Percentiles rank a stretch among this genome's conserved stretches.
Conservation (phyloP, 2,113 vertebrate species). For the Erythrolamprus reginae region DNA sequence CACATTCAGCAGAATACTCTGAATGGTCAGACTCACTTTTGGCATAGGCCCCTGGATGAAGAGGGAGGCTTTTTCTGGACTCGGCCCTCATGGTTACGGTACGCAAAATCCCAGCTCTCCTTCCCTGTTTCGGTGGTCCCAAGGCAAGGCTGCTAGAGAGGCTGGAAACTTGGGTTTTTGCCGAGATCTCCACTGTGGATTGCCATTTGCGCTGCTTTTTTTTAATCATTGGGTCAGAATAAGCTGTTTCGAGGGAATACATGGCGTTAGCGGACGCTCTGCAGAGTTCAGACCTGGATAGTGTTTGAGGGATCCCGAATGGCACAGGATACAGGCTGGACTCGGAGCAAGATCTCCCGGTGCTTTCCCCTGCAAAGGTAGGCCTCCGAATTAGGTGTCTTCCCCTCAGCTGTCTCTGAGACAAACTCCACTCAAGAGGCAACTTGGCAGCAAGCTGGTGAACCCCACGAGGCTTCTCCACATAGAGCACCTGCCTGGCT, state of each 20-base stretch:
- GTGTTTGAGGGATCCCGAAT: slow-evolving; percentile 50
- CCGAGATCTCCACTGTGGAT: slow-evolving; percentile 71
- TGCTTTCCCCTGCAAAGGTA: slow-evolving; percentile 53
- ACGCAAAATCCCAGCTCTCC: slow-evolving; percentile 54
- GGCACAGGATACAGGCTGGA: slow-evolving; percentile 72
- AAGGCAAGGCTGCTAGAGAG: slow-evolving; percentile 47
- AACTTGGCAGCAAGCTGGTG: slow-evolving; percentile 7
- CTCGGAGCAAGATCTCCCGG: slow-evolving; percentile 75
- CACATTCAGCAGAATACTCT: slow-evolving; percentile 76
- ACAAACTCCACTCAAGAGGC: slow-evolving; percentile 50
- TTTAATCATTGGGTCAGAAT: slow-evolving; percentile 41
- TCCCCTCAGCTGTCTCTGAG: slow-evolving; percentile 34
- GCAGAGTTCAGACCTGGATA: slow-evolving; percentile 44
- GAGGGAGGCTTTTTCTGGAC: slow-evolving; percentile 52
- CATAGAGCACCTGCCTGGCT: slow-evolving; percentile 49
- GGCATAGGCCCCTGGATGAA: slow-evolving; percentile 42
- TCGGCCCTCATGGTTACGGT: slow-evolving; percentile 54
- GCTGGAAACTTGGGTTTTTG: slow-evolving; percentile 35
- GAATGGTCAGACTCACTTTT: slow-evolving; percentile 75
- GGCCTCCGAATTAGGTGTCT: slow-evolving; percentile 46
- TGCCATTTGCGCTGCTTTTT: slow-evolving; percentile 74
- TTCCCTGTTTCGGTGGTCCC: slow-evolving; percentile 18
- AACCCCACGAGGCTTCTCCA: slow-evolving; percentile 62
- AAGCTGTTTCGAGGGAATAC: slow-evolving; percentile 46
- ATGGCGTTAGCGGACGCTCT: slow-evolving; percentile 48